These are phyloP conservation scores for Acanthaster planci DNA, from an alignment of 35 echinoderm and acorn worm species.

Conservation along the genomic window DNA sequence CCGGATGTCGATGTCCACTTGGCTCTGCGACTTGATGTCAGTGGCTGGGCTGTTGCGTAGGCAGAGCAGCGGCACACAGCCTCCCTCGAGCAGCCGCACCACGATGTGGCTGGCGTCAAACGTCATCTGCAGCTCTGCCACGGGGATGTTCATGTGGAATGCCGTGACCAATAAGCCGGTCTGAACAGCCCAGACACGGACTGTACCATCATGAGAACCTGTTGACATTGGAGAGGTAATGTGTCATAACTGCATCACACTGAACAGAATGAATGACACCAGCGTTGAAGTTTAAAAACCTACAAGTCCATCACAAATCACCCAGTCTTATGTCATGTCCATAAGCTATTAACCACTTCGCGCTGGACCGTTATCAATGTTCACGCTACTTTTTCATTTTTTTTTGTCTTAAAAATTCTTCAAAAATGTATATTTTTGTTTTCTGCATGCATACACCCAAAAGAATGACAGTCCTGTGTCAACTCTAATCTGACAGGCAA, in stretches of 20 bases:
- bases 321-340: too few relatives aligned
- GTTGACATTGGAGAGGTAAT: neutral
- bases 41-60: conserved; percentile 92
- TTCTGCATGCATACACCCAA: too few relatives aligned
- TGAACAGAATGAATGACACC: neutral
- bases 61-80: conserved; percentile 71
- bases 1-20: conserved; percentile 90
- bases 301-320: too few relatives aligned
- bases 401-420: too few relatives aligned
- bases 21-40: conserved; percentile 93
- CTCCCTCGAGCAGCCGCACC: conserved; percentile 71
- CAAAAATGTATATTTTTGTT: too few relatives aligned
- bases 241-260: neutral
- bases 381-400: too few relatives aligned
- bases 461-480: too few relatives aligned
- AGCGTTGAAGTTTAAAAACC: neutral
- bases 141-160: conserved; percentile 89
- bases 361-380: too few relatives aligned
- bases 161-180: conserved; percentile 76
- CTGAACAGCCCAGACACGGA: conserved; percentile 85
- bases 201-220: conserved; percentile 90
- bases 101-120: conserved; percentile 94
- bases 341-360: too few relatives aligned
- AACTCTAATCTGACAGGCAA: too few relatives aligned
- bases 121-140: conserved; percentile 81